phyloP scores from a whole-genome alignment of 2,113 vertebrate species.

The Colossoma macropomum region DNA sequence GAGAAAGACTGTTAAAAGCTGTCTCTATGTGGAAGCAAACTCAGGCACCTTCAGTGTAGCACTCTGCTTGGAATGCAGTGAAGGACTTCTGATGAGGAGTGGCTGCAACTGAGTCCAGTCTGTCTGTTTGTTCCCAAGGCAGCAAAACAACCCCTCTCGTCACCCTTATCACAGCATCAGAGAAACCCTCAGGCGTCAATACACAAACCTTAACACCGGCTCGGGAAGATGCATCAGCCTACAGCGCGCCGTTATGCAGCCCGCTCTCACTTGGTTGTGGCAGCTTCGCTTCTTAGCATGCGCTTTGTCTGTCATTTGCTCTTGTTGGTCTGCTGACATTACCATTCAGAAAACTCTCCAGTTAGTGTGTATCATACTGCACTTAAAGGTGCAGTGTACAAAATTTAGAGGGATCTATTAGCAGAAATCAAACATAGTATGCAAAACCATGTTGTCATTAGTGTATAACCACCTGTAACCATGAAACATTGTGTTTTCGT shows the following conservation, averaged over 20 bases:
- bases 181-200: conserved; percentile 64
- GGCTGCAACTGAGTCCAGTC: conserved; percentile 66
- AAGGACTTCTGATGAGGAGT: conserved; percentile 54
- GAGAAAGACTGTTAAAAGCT: not conserved
- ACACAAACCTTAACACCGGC: conserved; percentile 63
- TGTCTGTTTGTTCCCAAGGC: conserved; percentile 68
- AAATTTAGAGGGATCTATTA: too few relatives aligned
- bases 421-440: too few relatives aligned
- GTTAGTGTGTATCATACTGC: not conserved
- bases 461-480: too few relatives aligned
- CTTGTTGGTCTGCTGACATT: conserved; percentile 8
- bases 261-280: not conserved
- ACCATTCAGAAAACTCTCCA: not conserved
- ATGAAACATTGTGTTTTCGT: too few relatives aligned
- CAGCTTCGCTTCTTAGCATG: not conserved
- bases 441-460: too few relatives aligned
- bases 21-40: conserved; percentile 13
- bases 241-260: not conserved
- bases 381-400: too few relatives aligned
- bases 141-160: conserved; percentile 61
- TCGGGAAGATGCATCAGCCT: conserved; percentile 15
- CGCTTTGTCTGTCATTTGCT: conserved; percentile 3
- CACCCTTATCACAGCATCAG: conserved; percentile 62
- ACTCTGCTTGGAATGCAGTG: conserved; percentile 68
- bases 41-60: not conserved